These are phyloP conservation scores for Sceliomorpha sp. DNA, from an alignment of 2,888 invertebrate genomes.

Conservation along the genomic window DNA sequence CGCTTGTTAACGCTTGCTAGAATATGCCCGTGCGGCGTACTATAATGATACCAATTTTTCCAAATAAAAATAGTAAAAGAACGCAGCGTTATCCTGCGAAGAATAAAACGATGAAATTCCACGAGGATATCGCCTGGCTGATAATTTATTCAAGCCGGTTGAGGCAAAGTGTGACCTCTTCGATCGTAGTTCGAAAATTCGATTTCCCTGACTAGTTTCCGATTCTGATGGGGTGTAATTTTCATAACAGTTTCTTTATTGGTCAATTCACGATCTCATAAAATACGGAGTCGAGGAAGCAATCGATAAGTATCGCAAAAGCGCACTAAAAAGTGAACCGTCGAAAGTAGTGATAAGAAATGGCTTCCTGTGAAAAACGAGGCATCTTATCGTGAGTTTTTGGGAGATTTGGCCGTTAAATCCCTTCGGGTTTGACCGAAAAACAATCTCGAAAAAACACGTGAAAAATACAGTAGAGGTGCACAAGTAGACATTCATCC, in stretches of 20 bases:
- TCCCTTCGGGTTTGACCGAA: conserved; percentile 19
- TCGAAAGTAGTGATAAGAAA: conserved; percentile 40
- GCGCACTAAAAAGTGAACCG: conserved; percentile 39
- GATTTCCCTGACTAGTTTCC: too few species aligned
- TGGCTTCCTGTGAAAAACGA: conserved; percentile 46
- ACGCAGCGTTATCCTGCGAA: too few species aligned
- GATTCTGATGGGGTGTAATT: conserved; percentile 13
- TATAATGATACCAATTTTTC: conserved; percentile 20
- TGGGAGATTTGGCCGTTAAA: conserved; percentile 32
- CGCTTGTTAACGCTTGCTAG: conserved; percentile 27
- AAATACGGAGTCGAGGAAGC: conserved; percentile 27
- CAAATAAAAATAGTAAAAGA: too few species aligned
- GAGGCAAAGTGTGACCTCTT: too few species aligned
- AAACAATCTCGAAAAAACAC: neutral
- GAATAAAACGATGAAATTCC: too few species aligned
- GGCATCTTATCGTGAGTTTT: conserved; percentile 45
- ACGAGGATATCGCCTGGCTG: too few species aligned
- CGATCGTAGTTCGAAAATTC: too few species aligned
- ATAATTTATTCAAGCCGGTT: too few species aligned
- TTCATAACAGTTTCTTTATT: conserved; percentile 44
- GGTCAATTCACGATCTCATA: conserved; percentile 35
- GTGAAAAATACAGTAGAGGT: neutral
- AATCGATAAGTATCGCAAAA: conserved; percentile 42
- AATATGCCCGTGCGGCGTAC: conserved; percentile 10
- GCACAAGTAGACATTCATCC: neutral